Conservation (phyloP, 2,797 vertebrate species). For the Garrulus glandarius region DNA sequence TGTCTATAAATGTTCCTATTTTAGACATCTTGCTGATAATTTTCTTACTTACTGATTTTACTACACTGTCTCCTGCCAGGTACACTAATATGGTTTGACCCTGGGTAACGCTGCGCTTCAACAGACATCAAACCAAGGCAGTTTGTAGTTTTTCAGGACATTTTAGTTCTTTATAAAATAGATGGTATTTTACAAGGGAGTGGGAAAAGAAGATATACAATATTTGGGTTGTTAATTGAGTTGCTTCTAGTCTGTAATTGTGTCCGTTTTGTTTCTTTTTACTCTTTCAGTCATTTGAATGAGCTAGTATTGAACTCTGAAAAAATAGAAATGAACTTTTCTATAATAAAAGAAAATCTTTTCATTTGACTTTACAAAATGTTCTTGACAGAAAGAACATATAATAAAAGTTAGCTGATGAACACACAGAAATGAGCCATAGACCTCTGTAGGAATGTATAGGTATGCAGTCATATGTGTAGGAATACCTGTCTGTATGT, state of each 20-base stretch:
- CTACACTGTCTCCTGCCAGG: neutral
- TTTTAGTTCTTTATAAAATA: neutral
- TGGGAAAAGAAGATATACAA: neutral
- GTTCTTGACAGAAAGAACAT: neutral
- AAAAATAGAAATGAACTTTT: neutral
- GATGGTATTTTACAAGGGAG: neutral
- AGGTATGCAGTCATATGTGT: neutral
- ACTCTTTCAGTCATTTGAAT: neutral
- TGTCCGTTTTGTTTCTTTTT: neutral
- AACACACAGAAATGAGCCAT: neutral
- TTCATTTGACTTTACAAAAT: slow-evolving; percentile 53
- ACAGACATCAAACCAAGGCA: neutral
- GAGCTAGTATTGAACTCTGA: neutral
- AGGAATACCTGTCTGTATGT: neutral
- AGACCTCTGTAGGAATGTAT: neutral
- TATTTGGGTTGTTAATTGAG: neutral
- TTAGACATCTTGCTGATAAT: neutral
- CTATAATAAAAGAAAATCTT: slow-evolving; percentile 10
- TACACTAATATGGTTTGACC: neutral
- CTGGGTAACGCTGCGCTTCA: neutral
- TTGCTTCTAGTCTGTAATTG: neutral
- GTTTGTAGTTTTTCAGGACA: neutral
- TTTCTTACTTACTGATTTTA: neutral
- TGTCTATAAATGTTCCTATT: neutral
- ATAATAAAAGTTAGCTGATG: neutral